phyloP scores from a whole-genome alignment of 2,888 invertebrate species.

The Cactoblastis cactorum region DNA sequence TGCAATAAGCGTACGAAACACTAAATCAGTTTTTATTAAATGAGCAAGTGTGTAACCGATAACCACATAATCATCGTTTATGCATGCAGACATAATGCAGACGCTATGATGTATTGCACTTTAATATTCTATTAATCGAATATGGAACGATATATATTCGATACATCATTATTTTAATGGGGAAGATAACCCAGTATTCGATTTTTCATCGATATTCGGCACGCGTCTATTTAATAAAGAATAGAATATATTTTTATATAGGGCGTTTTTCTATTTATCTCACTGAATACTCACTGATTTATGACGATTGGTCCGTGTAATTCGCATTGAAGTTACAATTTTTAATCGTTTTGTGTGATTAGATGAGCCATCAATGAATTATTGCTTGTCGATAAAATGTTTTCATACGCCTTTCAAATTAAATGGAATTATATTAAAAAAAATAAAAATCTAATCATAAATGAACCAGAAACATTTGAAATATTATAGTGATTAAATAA shows the following conservation, averaged over 20 bases:
- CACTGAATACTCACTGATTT: slow-evolving; percentile 62
- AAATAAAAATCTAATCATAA: not conserved
- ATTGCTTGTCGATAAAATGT: slow-evolving; percentile 24
- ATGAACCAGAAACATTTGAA: not conserved
- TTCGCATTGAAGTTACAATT: slow-evolving; percentile 56
- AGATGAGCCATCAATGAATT: slow-evolving; percentile 47
- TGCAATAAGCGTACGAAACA: too few species aligned
- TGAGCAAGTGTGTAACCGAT: slow-evolving; percentile 42
- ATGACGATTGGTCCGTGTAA: slow-evolving; percentile 56
- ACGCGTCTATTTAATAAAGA: slow-evolving; percentile 65
- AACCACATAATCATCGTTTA: slow-evolving; percentile 38
- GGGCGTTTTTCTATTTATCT: slow-evolving; percentile 62
- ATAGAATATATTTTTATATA: slow-evolving; percentile 62
- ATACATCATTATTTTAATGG: slow-evolving; percentile 62
- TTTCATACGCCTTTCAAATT: not conserved
- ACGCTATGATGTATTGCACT: slow-evolving; percentile 53
- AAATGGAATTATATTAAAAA: not conserved
- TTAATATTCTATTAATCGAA: slow-evolving; percentile 64
- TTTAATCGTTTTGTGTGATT: slow-evolving; percentile 36
- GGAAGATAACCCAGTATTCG: slow-evolving; percentile 54
- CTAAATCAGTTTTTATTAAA: slow-evolving; percentile 12
- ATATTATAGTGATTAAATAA: too few species aligned
- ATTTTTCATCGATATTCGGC: slow-evolving; percentile 64
- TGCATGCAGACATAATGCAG: slow-evolving; percentile 57
- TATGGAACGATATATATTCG: slow-evolving; percentile 40